Evolutionary conservation across 1,140 invertebrate species (phyloP).

Genomic region (Leptinotarsa lineolata): DNA sequence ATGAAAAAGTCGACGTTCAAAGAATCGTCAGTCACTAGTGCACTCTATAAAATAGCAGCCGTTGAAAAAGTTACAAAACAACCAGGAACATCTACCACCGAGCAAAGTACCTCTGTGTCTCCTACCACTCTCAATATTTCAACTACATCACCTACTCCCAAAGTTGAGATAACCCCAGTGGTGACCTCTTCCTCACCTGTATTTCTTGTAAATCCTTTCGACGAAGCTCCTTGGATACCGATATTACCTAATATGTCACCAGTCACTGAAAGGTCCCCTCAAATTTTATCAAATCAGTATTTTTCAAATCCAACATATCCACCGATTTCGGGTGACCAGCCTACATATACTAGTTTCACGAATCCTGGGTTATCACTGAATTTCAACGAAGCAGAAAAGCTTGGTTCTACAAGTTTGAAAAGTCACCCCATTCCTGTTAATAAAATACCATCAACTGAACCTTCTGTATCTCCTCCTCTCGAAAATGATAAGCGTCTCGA

Average conservation of each 20-base stretch:
- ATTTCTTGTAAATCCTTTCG: conserved; percentile 24
- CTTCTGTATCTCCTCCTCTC: conserved; percentile 39
- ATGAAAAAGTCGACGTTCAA: conserved; percentile 54
- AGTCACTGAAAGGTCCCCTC: conserved; percentile 50
- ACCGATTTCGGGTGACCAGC: conserved; percentile 46
- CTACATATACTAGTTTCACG: conserved; percentile 70
- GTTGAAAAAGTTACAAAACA: conserved; percentile 54
- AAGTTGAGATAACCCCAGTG: neutral
- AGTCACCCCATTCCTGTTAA: conserved; percentile 70
- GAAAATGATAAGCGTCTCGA: conserved; percentile 23
- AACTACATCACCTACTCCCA: conserved; percentile 22
- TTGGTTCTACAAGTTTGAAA: conserved; percentile 60
- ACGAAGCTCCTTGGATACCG: conserved; percentile 57
- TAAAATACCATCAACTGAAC: conserved; percentile 62
- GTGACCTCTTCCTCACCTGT: neutral
- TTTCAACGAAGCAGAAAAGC: conserved; percentile 58
- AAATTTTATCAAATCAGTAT: conserved; percentile 6
- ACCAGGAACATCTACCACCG: conserved; percentile 30
- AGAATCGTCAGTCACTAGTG: conserved; percentile 53
- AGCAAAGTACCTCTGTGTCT: conserved; percentile 55
- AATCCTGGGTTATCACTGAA: conserved; percentile 63
- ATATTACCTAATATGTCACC: conserved; percentile 53
- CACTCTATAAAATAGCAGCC: conserved; percentile 58
- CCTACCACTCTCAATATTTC: conserved; percentile 11
- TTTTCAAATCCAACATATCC: conserved; percentile 21